These are phyloP conservation scores for Herpetotheres cachinnans DNA, from an alignment of 2,113 vertebrate genomes.

Conservation along the genomic window DNA sequence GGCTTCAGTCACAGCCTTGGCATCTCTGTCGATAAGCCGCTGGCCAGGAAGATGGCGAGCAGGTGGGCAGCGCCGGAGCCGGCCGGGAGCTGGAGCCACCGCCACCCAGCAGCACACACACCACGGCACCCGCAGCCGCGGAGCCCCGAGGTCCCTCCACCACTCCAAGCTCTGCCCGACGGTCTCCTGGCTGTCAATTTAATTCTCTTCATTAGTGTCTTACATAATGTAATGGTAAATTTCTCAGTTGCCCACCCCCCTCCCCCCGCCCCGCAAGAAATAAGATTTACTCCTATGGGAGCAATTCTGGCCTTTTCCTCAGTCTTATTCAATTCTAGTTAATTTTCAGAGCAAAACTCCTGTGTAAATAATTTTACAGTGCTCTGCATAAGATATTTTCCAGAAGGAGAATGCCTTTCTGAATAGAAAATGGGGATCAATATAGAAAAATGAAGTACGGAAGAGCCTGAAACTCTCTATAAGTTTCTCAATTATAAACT, in stretches of 20 bases:
- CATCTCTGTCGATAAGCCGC: neutral
- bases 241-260: neutral
- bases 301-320: neutral
- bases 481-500: neutral
- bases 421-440: neutral
- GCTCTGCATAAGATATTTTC: neutral
- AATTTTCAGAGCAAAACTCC: neutral
- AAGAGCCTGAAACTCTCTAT: neutral
- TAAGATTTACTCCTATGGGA: neutral
- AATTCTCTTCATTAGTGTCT: neutral
- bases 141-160: neutral
- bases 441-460: neutral
- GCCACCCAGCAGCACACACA: neutral
- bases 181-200: neutral
- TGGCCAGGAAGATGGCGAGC: neutral
- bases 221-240: neutral
- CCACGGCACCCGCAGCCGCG: neutral
- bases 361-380: neutral
- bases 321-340: neutral
- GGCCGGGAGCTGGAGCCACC: neutral
- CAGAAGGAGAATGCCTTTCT: neutral
- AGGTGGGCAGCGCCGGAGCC: accelerated
- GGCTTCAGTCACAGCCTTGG: neutral
- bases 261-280: too few relatives aligned
- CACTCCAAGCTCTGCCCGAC: neutral